Evolutionary conservation across 2,797 vertebrate species (phyloP), one percentile per base, ranked within the genome.

Genomic region (Streptopelia turtur): DNA sequence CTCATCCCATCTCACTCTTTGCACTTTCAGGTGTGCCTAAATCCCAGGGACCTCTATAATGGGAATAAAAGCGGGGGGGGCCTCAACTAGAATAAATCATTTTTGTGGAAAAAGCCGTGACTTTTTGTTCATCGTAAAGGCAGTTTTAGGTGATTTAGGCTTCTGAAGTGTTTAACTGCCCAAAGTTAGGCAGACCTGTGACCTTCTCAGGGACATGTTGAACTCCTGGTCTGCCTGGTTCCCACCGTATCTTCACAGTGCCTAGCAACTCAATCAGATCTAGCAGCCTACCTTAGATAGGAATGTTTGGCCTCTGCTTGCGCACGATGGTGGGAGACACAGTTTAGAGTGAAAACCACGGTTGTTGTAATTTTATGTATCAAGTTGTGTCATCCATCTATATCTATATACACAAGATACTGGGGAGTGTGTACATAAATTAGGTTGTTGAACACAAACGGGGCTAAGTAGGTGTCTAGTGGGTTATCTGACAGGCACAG

Each of bases 401-500:
- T 55, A 35, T 30, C 30, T 57, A 2, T 55, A 39, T 30, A 61
- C 50, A 89, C 64, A 71, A 33, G 37, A 60, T 68, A 55, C 68
- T 50, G 45, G 87, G 50, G 59, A 89, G 31, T 6, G 15, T 64
- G 77, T 87, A 89, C 77, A 77, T 94, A 89, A 95, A 94, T 96
- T 79, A 90, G 37, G 59, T 61, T 90, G 83, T 68, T 80, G 90
- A 74, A 82, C 1, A 14, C 78, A 65, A 65, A 89, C 1, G 9
- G 63, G 64, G n/a, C 74, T 68, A 39, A 47, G 50, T 9, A 80
- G 81, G 37, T 93, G 92, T 71, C 83, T 87, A 16, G 52, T 3
- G 4, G 33, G 75, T 92, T 95, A 93, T 95, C 94, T 95, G 91
- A 92, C 61, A 77, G 53, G 81, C 86, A 61, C 75, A 92, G 90